Evolutionary conservation across 2,888 invertebrate genomes (phyloP).

Genomic region (Netelia fuscicornis): DNA sequence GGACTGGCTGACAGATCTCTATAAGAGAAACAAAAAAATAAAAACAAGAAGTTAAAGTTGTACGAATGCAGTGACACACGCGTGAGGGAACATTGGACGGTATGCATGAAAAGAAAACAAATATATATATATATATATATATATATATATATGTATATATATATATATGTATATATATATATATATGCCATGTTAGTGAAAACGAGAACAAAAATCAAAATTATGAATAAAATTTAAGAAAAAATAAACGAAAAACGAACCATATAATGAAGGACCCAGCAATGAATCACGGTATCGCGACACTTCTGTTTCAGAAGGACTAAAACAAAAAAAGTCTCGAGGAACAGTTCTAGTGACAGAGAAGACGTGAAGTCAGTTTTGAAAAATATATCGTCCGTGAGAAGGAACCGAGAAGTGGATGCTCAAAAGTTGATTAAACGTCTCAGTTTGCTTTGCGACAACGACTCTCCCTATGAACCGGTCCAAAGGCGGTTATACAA

Average conservation of each 20-base stretch:
- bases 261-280: constrained; percentile 60
- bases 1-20: constrained; percentile 61
- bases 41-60: constrained; percentile 33
- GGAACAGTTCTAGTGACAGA: constrained; percentile 63
- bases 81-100: constrained; percentile 44
- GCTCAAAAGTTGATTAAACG: constrained; percentile 48
- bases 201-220: constrained; percentile 61
- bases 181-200: constrained; percentile 26
- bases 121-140: constrained; percentile 20
- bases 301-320: constrained; percentile 80
- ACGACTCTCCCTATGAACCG: constrained; percentile 50
- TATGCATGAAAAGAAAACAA: constrained; percentile 64
- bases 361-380: constrained; percentile 48
- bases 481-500: background rate
- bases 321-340: constrained; percentile 71
- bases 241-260: constrained; percentile 49
- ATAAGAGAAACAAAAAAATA: constrained; percentile 43
- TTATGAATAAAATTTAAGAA: constrained; percentile 66
- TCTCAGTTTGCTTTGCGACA: constrained; percentile 68
- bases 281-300: constrained; percentile 74
- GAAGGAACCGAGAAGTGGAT: constrained; percentile 47
- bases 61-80: constrained; percentile 34
- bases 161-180: background rate
- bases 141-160: constrained; percentile 33
- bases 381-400: constrained; percentile 62